phyloP scores from a whole-genome alignment of 2,797 vertebrate species.

The Pangasius krempfi region DNA sequence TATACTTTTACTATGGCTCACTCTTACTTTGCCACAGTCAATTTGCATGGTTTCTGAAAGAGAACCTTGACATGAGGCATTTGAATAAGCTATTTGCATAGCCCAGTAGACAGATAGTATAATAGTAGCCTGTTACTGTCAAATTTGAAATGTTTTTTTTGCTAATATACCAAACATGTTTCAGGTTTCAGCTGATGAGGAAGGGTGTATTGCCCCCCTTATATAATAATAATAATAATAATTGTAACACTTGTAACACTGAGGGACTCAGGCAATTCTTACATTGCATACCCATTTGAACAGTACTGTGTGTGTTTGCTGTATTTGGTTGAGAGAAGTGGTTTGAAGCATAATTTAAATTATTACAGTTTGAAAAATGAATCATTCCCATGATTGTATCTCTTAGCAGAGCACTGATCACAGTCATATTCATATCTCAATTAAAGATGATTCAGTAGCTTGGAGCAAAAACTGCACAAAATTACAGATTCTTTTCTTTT shows the following conservation, averaged over 20 bases:
- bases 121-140: constrained; percentile 33
- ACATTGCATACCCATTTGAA: neutral
- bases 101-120: constrained; percentile 55
- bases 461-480: neutral
- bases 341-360: neutral
- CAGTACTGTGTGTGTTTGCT: constrained; percentile 3
- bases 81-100: constrained; percentile 80
- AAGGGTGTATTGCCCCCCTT: neutral
- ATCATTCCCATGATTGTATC: neutral
- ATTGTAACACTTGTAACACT: neutral
- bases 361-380: neutral
- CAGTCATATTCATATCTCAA: neutral
- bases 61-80: constrained; percentile 69
- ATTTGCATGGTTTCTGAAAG: constrained; percentile 79
- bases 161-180: neutral
- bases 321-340: neutral
- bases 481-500: constrained; percentile 7
- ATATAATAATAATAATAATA: neutral
- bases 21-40: constrained; percentile 42
- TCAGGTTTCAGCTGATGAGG: neutral
- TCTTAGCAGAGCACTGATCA: neutral
- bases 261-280: neutral
- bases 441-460: neutral
- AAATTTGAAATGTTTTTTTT: constrained; percentile 34
- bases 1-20: constrained; percentile 38